phyloP scores from a whole-genome alignment of 2,797 vertebrate species.

The Tokudaia tokunoshimensis region DNA sequence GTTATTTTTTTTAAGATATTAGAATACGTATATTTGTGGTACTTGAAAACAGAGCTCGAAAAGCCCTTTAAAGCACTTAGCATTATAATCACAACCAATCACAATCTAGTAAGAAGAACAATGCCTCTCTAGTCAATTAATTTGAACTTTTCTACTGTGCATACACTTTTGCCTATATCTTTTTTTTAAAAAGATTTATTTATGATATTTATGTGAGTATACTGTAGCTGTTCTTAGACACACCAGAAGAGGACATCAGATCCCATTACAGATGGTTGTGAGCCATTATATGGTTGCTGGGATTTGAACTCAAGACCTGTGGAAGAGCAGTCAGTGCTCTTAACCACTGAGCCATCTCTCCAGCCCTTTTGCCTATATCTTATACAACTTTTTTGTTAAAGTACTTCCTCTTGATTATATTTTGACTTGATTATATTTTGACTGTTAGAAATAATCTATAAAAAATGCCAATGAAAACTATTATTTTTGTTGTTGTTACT shows the following conservation, averaged over 20 bases:
- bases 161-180: neutral
- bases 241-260: too few species aligned
- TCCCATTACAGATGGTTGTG: too few species aligned
- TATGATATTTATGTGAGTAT: too few species aligned
- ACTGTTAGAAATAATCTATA: conserved; percentile 29
- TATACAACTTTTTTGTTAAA: conserved; percentile 63
- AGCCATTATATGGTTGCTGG: too few species aligned
- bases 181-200: too few species aligned
- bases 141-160: neutral
- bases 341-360: too few species aligned
- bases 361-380: conserved; percentile 7
- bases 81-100: neutral
- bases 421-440: conserved; percentile 44
- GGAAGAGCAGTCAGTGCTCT: too few species aligned
- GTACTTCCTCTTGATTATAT: conserved; percentile 10
- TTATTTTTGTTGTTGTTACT: conserved; percentile 42
- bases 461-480: neutral
- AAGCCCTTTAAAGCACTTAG: conserved; percentile 1
- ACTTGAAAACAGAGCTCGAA: conserved; percentile 1
- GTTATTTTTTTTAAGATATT: neutral
- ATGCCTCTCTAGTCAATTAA: neutral
- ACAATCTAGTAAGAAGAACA: neutral
- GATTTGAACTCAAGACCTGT: too few species aligned
- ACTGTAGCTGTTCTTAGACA: too few species aligned
- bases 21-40: conserved; percentile 20